Conservation (phyloP, 2,888 invertebrate genomes). For the Taenaris catops region DNA sequence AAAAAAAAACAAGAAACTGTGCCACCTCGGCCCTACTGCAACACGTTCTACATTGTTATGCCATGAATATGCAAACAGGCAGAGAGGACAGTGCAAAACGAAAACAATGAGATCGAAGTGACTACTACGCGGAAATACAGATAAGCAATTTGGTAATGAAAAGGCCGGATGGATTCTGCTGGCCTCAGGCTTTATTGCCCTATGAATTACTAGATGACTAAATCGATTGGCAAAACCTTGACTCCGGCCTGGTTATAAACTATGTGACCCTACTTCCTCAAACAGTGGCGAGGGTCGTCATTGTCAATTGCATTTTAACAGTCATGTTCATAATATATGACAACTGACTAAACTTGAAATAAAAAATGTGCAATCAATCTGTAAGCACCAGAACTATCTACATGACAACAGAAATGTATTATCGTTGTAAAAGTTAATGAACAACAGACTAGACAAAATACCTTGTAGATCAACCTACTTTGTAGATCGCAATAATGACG, state of each 20-base stretch:
- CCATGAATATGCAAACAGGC: slow-evolving; percentile 64
- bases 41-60: slow-evolving; percentile 60
- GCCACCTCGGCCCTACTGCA: slow-evolving; percentile 68
- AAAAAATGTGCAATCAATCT: too few relatives aligned
- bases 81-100: slow-evolving; percentile 31
- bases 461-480: slow-evolving; percentile 1
- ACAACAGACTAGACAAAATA: slow-evolving; percentile 4
- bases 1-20: slow-evolving; percentile 72
- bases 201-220: slow-evolving; percentile 65
- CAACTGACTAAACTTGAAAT: too few relatives aligned
- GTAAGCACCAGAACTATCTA: too few relatives aligned
- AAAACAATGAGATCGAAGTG: slow-evolving; percentile 17
- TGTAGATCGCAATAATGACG: slow-evolving; percentile 13
- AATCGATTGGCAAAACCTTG: slow-evolving; percentile 72
- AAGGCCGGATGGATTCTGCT: slow-evolving; percentile 44
- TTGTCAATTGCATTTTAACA: slow-evolving; percentile 43
- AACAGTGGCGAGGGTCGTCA: slow-evolving; percentile 56
- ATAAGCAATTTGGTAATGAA: slow-evolving; percentile 35
- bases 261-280: slow-evolving; percentile 71
- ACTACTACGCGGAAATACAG: slow-evolving; percentile 20
- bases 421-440: too few relatives aligned
- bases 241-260: slow-evolving; percentile 69
- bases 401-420: background rate
- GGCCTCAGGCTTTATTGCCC: slow-evolving; percentile 66
- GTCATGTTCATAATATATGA: too few relatives aligned